A percentile compares a stretch with the other conserved stretches of the same genome.
Evolutionary conservation across 2,113 vertebrate genomes (phyloP).

Genomic region (Neoarius graeffei): DNA sequence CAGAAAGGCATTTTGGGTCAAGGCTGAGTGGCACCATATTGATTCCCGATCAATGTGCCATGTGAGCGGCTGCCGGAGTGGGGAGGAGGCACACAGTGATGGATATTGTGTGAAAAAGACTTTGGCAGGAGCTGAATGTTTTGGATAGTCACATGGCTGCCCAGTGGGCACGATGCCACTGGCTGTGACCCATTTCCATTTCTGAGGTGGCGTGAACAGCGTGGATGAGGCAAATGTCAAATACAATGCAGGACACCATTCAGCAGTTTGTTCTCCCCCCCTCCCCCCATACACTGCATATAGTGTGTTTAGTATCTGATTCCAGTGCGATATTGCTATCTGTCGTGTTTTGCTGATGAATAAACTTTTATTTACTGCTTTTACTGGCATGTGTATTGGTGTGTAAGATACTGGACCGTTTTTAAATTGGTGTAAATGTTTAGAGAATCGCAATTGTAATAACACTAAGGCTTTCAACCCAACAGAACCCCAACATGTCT

Average conservation of each 20-base stretch:
- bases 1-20: conserved; percentile 54
- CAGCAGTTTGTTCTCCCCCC: neutral
- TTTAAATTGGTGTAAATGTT: neutral
- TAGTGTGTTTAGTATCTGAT: neutral
- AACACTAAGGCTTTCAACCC: neutral
- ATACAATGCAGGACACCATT: neutral
- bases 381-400: neutral
- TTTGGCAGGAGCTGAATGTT: conserved; percentile 70
- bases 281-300: neutral
- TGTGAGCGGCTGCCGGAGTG: conserved; percentile 47
- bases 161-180: conserved; percentile 60
- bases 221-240: neutral
- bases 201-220: conserved; percentile 47
- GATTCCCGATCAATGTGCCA: conserved; percentile 59
- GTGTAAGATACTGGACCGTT: neutral
- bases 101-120: conserved; percentile 40
- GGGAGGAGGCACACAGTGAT: conserved; percentile 29
- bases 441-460: neutral
- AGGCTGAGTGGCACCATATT: conserved; percentile 62
- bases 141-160: conserved; percentile 54
- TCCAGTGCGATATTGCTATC: neutral
- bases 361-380: neutral
- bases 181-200: conserved; percentile 59
- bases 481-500: neutral
- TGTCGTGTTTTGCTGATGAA: neutral